Evolutionary conservation across 1,140 invertebrate genomes (phyloP), one percentile per base, ranked within the genome.

Genomic region (Dryas iulia): DNA sequence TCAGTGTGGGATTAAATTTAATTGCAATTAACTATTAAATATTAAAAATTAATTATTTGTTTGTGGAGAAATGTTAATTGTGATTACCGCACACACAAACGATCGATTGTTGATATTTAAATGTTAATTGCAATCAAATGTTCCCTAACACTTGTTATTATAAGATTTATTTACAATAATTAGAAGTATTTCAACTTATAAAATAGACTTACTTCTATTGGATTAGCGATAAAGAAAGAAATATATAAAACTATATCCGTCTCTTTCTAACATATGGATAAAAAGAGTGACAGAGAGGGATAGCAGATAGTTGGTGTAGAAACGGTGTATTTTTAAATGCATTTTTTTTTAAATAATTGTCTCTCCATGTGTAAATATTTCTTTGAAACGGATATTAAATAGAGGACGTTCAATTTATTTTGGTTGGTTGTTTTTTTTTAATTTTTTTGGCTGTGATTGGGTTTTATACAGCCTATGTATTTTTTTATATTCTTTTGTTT

Each of bases 291-390:
- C 6, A 47, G n/a, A 47, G 14, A 21, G 6, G 10, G n/a, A 47
- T 60, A 23, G 23, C 23, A 47, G n/a, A 28, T 28, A 23, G 24
- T 52, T 61, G 39, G 25, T 30, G 39, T 62, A 52, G 14, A 23
- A 52, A 30, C 30, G 12, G 59, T 62, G n/a, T n/a, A n/a, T 47
- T 21, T 47, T 5, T 39, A 30, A 52, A 52, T 52, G 59, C 59
- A 53, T 62, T 62, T 62, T 61, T 56, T 61, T 62, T 39, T 21
- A 47, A 21, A 47, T 18, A 47, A n/a, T n/a, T 21, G 39, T 21
- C 39, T 47, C 35, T 47, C n/a, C 7, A 33, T 18, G n/a, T 62
- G 59, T 62, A 62, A 52, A 62, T 62, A 62, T 62, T 62, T 53
- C 59, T 62, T 62, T 30, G 14, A 62, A 35, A 47, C 26, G 2